These are phyloP conservation scores for Elephantulus edwardii DNA, from an alignment of 2,113 vertebrate species.

Conservation along the genomic window DNA sequence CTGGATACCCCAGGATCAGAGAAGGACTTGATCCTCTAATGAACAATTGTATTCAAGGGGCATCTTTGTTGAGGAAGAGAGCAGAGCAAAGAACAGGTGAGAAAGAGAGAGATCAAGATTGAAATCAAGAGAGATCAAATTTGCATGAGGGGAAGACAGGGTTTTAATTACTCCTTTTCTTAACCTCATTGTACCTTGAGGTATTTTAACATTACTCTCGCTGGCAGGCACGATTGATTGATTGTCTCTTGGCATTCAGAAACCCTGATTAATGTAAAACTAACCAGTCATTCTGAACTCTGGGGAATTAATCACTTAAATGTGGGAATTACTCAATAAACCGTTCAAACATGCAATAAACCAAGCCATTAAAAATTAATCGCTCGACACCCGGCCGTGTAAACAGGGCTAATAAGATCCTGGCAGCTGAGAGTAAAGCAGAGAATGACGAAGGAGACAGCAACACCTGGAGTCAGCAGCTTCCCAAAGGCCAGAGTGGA, in stretches of 20 bases:
- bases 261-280: conserved; percentile 80
- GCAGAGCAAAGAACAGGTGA: background rate
- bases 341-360: conserved; percentile 82
- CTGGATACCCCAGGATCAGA: background rate
- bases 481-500: background rate
- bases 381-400: conserved; percentile 73
- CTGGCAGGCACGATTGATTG: conserved; percentile 76
- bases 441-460: background rate
- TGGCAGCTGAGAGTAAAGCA: conserved; percentile 38
- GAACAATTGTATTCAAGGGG: background rate
- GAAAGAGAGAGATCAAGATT: background rate
- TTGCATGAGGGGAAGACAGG: background rate
- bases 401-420: conserved; percentile 82
- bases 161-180: conserved; percentile 80
- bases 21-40: background rate
- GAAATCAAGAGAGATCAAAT: background rate
- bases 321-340: conserved; percentile 84
- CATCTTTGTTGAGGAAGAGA: background rate
- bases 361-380: conserved; percentile 85
- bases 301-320: conserved; percentile 84
- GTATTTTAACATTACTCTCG: conserved; percentile 69
- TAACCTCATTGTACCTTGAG: conserved; percentile 75
- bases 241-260: conserved; percentile 76
- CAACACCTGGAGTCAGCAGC: background rate
- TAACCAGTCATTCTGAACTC: conserved; percentile 77